phyloP scores from a whole-genome alignment of 2,113 vertebrate genomes.

The Gadus macrocephalus region DNA sequence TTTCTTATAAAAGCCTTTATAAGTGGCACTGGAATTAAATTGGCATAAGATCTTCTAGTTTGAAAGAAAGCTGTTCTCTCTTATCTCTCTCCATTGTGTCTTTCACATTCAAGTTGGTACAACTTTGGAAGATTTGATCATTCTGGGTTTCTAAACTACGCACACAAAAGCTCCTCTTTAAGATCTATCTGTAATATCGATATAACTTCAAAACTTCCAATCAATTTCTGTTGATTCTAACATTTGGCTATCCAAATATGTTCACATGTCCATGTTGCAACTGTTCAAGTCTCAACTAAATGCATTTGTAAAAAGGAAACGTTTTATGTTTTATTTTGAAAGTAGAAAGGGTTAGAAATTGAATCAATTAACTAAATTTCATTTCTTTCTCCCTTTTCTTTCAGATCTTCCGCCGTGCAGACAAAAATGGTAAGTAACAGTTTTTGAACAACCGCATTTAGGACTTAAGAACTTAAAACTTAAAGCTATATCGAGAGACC shows the following conservation, averaged over 20 bases:
- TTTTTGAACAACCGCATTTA: too few relatives aligned
- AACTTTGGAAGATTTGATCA: background rate
- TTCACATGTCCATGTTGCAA: background rate
- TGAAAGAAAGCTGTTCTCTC: too few relatives aligned
- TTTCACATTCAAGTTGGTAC: too few relatives aligned
- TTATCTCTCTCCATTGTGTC: too few relatives aligned
- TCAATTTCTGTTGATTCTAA: background rate
- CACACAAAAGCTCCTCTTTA: too few relatives aligned
- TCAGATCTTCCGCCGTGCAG: conserved; percentile 73
- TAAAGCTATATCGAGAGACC: too few relatives aligned
- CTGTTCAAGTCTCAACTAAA: background rate
- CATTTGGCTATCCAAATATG: background rate
- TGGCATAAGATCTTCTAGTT: too few relatives aligned
- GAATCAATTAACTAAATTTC: conserved; percentile 8
- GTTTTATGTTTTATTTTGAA: background rate
- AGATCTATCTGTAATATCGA: too few relatives aligned
- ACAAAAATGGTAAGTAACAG: conserved; percentile 73
- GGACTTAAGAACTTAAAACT: too few relatives aligned
- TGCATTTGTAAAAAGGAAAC: background rate
- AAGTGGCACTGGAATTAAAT: too few relatives aligned
- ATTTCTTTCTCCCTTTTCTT: conserved; percentile 36
- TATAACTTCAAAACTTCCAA: background rate
- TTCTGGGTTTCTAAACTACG: conserved; percentile 24
- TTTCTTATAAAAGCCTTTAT: too few relatives aligned
- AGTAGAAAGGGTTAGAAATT: background rate